Base-by-base conservation (phyloP, 2,113 vertebrate species). In the Dromaius novaehollandiae region DNA sequence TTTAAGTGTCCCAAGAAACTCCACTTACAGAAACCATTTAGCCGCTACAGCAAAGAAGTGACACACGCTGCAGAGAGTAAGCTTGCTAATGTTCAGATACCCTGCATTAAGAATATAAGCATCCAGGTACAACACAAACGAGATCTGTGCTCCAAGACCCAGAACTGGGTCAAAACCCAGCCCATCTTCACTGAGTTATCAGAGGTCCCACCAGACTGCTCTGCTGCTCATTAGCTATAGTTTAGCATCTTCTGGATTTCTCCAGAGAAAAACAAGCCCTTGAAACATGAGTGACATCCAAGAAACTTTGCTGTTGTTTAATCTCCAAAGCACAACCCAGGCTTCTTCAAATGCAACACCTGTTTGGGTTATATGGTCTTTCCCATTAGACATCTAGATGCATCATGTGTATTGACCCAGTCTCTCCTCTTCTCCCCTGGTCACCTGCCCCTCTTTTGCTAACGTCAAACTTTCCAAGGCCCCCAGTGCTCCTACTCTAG, bases 401-500 rank as follows among this genome's bases (percentile, higher is more conserved):
- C 38, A 65, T 46, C 0, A 0, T 10, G 24, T 78, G 40, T 82
- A 79, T 30, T 0, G 0, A n/a, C 13, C 21, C 86, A 71, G 56
- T 9, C 60, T 86, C 63, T 92, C 87, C 70, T 80, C 28, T 80
- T 71, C 66, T 88, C 26, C 63, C 79, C 64, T 90, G 58, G n/a
- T 93, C 75, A 92, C 75, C 78, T 89, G 84, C 78, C 40, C 60
- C 60, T 95, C 77, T 96, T 89, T 66, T 75, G 64, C 55, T 89
- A 74, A 78, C 13, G 5, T 92, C 88, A 93, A 74, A 93, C 19
- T 88, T 97, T 89, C 93, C 90, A 79, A 82, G 73, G 77, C 71
- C 87, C 88, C 64, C 73, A 60, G 61, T 5, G 3, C 83, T 92
- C 32, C 40, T 64, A 69, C 65, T 61, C 81, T 51, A 96, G 88